These are phyloP conservation scores for Ctenoplectra terminalis DNA, from an alignment of 1,140 invertebrate genomes.

Conservation along the genomic window DNA sequence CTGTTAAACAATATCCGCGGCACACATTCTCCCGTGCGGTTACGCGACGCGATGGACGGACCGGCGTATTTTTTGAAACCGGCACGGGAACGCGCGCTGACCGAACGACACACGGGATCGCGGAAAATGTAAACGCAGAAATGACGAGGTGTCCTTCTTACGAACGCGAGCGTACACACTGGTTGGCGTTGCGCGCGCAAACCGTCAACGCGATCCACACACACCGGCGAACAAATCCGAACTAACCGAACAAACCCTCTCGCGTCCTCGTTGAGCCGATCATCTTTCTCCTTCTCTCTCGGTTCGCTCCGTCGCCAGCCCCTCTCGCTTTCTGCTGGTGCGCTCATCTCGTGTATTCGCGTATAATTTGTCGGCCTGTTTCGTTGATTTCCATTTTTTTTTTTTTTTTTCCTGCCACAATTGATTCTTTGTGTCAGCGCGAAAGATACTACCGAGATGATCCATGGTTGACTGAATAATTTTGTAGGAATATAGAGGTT, in stretches of 20 bases:
- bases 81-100: conserved; percentile 6
- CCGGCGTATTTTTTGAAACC: conserved; percentile 8
- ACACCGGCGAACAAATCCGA: conserved; percentile 74
- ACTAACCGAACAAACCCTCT: conserved; percentile 71
- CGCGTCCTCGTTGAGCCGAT: conserved; percentile 43
- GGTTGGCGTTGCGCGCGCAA: conserved; percentile 39
- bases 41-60: conserved; percentile 17
- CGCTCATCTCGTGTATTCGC: conserved; percentile 11
- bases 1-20: conserved; percentile 56
- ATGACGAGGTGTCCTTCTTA: not conserved
- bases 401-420: not conserved
- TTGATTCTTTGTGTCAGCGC: not conserved
- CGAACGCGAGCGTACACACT: conserved; percentile 33
- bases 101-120: conserved; percentile 8
- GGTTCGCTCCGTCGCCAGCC: conserved; percentile 7
- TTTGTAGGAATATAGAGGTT: no score
- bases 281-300: conserved; percentile 45
- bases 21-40: conserved; percentile 56
- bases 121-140: conserved; percentile 21
- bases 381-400: no score
- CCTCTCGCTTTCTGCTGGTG: conserved; percentile 56
- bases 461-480: not conserved
- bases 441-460: not conserved
- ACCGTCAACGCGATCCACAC: conserved; percentile 63
- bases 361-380: not conserved